Conservation (phyloP, 2,113 vertebrate genomes). For the Tachycineta bicolor region DNA sequence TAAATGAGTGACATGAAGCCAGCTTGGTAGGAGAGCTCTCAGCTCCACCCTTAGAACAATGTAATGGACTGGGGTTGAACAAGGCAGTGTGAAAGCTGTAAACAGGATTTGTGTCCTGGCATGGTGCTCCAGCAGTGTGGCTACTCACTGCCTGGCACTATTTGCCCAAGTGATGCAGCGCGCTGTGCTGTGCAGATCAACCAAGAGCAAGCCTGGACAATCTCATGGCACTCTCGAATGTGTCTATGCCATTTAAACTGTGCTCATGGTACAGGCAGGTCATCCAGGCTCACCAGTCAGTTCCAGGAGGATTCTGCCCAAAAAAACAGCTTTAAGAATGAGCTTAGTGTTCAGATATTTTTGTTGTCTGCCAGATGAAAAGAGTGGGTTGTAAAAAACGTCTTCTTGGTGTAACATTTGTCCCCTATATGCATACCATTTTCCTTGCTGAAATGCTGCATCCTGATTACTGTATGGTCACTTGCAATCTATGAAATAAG, state of each 20-base stretch:
- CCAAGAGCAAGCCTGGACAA: background rate
- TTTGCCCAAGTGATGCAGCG: background rate
- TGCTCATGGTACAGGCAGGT: fast-evolving
- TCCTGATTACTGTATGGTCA: background rate
- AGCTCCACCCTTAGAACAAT: background rate
- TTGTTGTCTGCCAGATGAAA: background rate
- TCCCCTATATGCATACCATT: background rate
- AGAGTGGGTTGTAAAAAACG: background rate
- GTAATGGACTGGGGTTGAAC: background rate
- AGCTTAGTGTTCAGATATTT: background rate
- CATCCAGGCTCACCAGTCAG: background rate
- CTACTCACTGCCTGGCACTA: background rate
- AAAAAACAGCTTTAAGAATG: background rate
- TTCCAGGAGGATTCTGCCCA: background rate
- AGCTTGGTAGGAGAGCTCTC: background rate
- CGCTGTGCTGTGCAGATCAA: fast-evolving
- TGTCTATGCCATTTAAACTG: background rate
- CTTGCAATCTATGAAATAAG: background rate
- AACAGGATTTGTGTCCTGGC: background rate
- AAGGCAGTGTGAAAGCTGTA: background rate
- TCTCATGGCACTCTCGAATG: background rate
- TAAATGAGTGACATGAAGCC: background rate
- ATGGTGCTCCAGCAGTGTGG: background rate
- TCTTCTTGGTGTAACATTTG: background rate
- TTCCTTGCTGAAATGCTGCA: background rate